Evolutionary conservation across 1,140 invertebrate species (phyloP).

Genomic region (Paraescarpia echinospica): DNA sequence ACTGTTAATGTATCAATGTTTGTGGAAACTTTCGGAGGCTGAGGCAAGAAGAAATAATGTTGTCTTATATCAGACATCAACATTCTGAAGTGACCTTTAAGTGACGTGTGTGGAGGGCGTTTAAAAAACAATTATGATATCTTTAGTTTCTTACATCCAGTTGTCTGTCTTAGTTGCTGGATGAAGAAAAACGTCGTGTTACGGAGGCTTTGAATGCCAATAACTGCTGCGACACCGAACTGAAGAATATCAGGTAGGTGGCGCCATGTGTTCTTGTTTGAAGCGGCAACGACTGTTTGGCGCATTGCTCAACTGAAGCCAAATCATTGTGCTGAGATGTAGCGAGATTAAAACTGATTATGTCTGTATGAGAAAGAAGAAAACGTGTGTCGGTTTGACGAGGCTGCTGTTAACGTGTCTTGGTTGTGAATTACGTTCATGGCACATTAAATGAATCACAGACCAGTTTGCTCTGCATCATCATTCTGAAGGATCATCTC

Average conservation of each 20-base stretch:
- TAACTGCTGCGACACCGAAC: background rate
- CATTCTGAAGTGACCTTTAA: no score
- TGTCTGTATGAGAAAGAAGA: background rate
- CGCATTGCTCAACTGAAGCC: no score
- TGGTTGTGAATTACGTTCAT: background rate
- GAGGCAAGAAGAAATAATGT: no score
- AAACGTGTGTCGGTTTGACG: background rate
- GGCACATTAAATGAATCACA: background rate
- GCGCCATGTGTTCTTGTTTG: background rate
- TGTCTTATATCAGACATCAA: no score
- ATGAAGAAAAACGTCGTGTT: background rate
- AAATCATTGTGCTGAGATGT: no score
- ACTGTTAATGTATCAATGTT: no score
- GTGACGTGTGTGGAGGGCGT: no score
- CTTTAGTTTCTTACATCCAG: background rate
- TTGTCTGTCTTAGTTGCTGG: background rate
- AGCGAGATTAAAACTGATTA: background rate
- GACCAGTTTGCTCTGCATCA: no score
- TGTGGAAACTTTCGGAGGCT: no score
- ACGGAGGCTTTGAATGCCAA: background rate
- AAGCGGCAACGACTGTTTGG: no score
- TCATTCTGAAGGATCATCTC: no score
- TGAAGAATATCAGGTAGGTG: background rate
- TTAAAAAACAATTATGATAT: background rate
- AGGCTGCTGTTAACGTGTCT: background rate